A percentile compares a stretch with the other conserved stretches of the same genome.
phyloP scores from a whole-genome alignment of 2,888 invertebrate genomes.

The Tortrix viridana region DNA sequence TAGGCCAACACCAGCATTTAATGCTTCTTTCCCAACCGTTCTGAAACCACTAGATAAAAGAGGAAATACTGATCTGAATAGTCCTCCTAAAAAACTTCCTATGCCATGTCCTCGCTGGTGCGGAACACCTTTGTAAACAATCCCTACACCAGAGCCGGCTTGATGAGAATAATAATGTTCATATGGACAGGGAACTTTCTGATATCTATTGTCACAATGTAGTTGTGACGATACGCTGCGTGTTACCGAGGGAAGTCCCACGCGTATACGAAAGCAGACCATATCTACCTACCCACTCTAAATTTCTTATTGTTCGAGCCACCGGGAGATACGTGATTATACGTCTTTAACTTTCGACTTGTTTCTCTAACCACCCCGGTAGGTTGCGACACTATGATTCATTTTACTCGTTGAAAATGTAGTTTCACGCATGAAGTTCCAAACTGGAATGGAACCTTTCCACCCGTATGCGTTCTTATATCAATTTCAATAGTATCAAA shows the following conservation, averaged over 20 bases:
- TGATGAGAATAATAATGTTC: constrained; percentile 44
- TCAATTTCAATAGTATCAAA: constrained; percentile 50
- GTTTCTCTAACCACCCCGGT: too few relatives aligned
- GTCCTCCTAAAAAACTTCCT: constrained; percentile 43
- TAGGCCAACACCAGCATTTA: constrained; percentile 44
- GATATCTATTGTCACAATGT: too few relatives aligned
- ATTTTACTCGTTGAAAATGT: constrained; percentile 44
- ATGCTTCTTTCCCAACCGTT: constrained; percentile 45
- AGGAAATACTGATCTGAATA: constrained; percentile 47
- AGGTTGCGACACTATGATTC: too few relatives aligned
- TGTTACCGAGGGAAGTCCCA: too few relatives aligned
- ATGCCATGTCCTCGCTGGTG: constrained; percentile 44
- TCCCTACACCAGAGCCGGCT: constrained; percentile 45
- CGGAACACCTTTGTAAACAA: constrained; percentile 46
- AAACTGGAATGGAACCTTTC: constrained; percentile 48
- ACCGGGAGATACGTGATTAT: too few relatives aligned
- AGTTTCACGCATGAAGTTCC: constrained; percentile 47
- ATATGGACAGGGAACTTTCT: constrained; percentile 42
- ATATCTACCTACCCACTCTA: too few relatives aligned
- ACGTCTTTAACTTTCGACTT: too few relatives aligned
- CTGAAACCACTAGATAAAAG: constrained; percentile 44
- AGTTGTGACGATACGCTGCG: too few relatives aligned
- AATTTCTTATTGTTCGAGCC: too few relatives aligned
- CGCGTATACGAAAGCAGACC: too few relatives aligned
- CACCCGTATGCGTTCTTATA: constrained; percentile 49